These are phyloP conservation scores for Rachycentron canadum DNA, from an alignment of 2,797 vertebrate genomes.

Conservation along the genomic window DNA sequence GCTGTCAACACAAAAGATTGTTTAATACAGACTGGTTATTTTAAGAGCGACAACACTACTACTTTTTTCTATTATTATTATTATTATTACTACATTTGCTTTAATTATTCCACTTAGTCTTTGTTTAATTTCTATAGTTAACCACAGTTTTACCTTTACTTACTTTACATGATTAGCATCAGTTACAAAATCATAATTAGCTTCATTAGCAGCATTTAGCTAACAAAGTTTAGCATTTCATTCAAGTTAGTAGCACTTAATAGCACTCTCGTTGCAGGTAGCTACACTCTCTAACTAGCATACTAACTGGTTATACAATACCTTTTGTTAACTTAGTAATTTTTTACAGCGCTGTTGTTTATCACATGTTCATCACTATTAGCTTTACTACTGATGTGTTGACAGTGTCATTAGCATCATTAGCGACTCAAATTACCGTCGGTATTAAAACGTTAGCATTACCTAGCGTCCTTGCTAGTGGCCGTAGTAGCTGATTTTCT, in stretches of 20 bases:
- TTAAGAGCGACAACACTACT: too few species aligned
- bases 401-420: conserved; percentile 17
- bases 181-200: not conserved
- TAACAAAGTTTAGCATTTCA: not conserved
- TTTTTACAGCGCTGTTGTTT: not conserved
- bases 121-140: not conserved
- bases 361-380: not conserved
- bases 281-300: not conserved
- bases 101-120: not conserved
- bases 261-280: not conserved
- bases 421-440: conserved; percentile 3
- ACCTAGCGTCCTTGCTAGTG: conserved; percentile 45
- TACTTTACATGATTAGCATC: not conserved
- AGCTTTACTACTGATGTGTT: not conserved
- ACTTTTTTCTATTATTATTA: not conserved
- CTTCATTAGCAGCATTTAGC: not conserved
- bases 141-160: not conserved
- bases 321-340: not conserved
- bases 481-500: not conserved
- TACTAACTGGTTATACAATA: not conserved
- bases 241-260: not conserved
- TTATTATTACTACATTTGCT: not conserved
- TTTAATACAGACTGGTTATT: conserved; percentile 21
- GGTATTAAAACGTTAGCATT: conserved; percentile 51
- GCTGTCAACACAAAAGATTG: conserved; percentile 11